Evolutionary conservation across 92 coral and sea anemone species (phyloP), one percentile per base, ranked within the genome.

Genomic region (Phymanthus crucifer): DNA sequence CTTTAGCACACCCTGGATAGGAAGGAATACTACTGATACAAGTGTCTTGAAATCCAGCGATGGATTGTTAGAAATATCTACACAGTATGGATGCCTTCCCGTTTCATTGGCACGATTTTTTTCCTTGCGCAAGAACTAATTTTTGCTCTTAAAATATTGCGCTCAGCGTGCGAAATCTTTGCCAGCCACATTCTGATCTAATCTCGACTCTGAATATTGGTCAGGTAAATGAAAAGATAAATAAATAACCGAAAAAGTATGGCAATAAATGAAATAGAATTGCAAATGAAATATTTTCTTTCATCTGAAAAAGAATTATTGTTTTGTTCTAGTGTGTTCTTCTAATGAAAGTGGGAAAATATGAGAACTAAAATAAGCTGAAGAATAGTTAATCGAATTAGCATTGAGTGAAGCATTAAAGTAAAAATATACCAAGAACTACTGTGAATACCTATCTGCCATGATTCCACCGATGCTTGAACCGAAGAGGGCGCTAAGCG

Each of bases 381-480:
- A 46, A 19, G 40, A 83, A 16, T 19, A 43, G n/a, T n/a, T n/a
- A n/a, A n/a, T n/a, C n/a, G n/a, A n/a, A n/a, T n/a, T n/a, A n/a
- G n/a, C n/a, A n/a, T n/a, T n/a, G n/a, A n/a, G n/a, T 38, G 5
- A 38, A 38, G 45, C 45, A 6, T 38, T 11, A 38, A 38, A 38
- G 0, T 38, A 5, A 0, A 43, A 17, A 43, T 9, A 43, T 43
- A 43, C 48, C 10, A 17, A 43, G 48, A 43, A 43, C 37, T 27
- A 4, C n/a, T n/a, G n/a, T n/a, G n/a, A 36, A 18, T 87, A 96
- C 99, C 99, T 93, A 77, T 96, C 99, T 13, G 98, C 98, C 71
- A 96, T 89, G 47, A 89, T 66, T 1, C 99, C 99, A 17, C 98
- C 98, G 46, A 92, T 27, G 73, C 94, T 90, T 1, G 99, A 96